Evolutionary conservation across 2,888 invertebrate species (phyloP).

Genomic region (Lamellibrachia columna): DNA sequence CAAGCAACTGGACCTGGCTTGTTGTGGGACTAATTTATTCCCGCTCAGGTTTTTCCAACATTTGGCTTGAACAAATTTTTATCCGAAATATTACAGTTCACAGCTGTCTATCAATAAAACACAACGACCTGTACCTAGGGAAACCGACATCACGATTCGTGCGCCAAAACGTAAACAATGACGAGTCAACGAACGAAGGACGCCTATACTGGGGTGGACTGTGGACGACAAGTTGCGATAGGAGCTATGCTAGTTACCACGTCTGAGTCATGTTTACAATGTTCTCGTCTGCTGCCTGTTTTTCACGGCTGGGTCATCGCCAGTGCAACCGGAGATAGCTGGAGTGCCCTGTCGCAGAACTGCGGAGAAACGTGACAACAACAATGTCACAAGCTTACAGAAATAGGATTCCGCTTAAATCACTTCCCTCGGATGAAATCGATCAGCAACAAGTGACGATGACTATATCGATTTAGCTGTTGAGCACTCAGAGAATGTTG

Average conservation of each 20-base stretch:
- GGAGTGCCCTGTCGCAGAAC: background rate
- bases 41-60: background rate
- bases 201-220: too few relatives aligned
- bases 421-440: background rate
- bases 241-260: background rate
- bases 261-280: background rate
- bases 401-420: background rate
- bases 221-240: background rate
- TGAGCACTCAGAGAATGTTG: background rate
- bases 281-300: background rate
- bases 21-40: background rate
- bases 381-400: background rate
- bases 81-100: too few relatives aligned
- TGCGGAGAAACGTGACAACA: background rate
- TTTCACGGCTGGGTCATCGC: background rate
- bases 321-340: background rate
- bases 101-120: background rate
- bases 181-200: background rate
- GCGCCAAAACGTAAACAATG: background rate
- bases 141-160: background rate
- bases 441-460: background rate
- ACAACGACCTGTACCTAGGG: background rate
- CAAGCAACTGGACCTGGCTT: too few relatives aligned
- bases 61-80: background rate
- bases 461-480: background rate